Percentiles rank a stretch among this genome's conserved stretches.
Evolutionary conservation across 2,113 vertebrate species (phyloP).

Genomic region (Limanda limanda): DNA sequence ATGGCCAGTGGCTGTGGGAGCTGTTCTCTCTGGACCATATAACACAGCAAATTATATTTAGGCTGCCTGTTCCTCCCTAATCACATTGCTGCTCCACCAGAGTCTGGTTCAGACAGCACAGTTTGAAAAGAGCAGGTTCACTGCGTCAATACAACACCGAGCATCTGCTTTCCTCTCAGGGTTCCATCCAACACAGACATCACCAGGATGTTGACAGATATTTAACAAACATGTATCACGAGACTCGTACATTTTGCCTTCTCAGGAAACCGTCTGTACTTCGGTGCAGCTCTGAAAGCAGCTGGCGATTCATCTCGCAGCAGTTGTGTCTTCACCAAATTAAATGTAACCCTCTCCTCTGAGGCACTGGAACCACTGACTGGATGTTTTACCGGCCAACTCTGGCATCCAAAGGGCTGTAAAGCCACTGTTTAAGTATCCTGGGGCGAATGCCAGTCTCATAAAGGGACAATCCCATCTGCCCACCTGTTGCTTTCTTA

Average conservation of each 20-base stretch:
- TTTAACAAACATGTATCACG: too few relatives aligned
- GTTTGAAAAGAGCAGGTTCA: conserved; percentile 27
- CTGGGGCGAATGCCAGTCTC: neutral
- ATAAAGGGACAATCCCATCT: neutral
- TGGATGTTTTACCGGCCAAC: neutral
- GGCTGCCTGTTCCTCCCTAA: conserved; percentile 55
- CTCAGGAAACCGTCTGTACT: too few relatives aligned
- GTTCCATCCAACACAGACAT: neutral
- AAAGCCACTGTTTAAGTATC: neutral
- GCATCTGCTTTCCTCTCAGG: neutral
- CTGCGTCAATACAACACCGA: conserved; percentile 20
- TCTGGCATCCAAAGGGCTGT: neutral
- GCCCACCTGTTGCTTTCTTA: neutral
- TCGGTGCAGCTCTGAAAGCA: too few relatives aligned
- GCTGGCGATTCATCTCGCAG: too few relatives aligned
- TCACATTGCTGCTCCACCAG: conserved; percentile 43
- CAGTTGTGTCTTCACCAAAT: too few relatives aligned
- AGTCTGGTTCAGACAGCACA: conserved; percentile 32
- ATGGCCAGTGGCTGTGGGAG: conserved; percentile 8
- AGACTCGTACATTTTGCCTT: too few relatives aligned
- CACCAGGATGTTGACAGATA: too few relatives aligned
- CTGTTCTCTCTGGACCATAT: conserved; percentile 2
- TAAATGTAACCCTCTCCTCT: neutral
- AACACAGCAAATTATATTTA: conserved; percentile 49
- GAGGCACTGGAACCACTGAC: neutral